Evolutionary conservation across 2,113 vertebrate genomes (phyloP).

Genomic region (Galeopterus variegatus): DNA sequence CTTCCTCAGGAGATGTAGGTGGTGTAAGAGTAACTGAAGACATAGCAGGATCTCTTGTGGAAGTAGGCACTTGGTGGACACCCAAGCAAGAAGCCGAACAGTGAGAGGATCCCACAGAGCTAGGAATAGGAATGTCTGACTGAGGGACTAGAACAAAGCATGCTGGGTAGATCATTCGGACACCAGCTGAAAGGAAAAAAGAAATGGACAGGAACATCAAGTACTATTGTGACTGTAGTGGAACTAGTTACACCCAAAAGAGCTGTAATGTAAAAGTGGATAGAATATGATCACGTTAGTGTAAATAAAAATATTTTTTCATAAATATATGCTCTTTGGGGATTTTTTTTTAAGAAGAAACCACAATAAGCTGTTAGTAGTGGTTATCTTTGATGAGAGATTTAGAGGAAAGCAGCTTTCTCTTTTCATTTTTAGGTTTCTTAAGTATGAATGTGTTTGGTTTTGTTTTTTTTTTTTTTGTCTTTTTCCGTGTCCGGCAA

Average conservation of each 20-base stretch:
- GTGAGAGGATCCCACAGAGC: slow-evolving; percentile 94
- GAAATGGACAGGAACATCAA: slow-evolving; percentile 22
- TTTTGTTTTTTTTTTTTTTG: no score
- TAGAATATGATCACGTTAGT: not conserved
- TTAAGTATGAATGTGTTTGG: not conserved
- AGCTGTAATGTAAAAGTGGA: not conserved
- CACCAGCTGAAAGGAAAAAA: slow-evolving; percentile 92
- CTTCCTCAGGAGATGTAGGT: slow-evolving; percentile 98
- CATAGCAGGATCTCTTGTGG: slow-evolving; percentile 97
- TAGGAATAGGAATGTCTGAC: slow-evolving; percentile 95
- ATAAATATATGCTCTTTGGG: slow-evolving; percentile 10
- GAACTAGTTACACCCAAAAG: slow-evolving; percentile 55
- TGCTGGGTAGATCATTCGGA: slow-evolving; percentile 98
- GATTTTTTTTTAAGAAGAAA: not conserved
- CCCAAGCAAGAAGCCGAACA: slow-evolving; percentile 95
- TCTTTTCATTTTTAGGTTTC: slow-evolving; percentile 42
- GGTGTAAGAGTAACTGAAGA: slow-evolving; percentile 98
- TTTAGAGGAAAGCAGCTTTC: slow-evolving; percentile 43
- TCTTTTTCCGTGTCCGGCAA: no score
- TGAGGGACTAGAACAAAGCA: slow-evolving; percentile 98
- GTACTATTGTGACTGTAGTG: not conserved
- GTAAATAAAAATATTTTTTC: slow-evolving; percentile 39
- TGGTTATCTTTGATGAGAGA: not conserved
- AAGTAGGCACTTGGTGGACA: slow-evolving; percentile 97
- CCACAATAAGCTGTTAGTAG: not conserved